Percentiles rank a stretch among this genome's conserved stretches.
Conservation (phyloP, 1,140 invertebrate genomes). For the Chlorops oryzae region DNA sequence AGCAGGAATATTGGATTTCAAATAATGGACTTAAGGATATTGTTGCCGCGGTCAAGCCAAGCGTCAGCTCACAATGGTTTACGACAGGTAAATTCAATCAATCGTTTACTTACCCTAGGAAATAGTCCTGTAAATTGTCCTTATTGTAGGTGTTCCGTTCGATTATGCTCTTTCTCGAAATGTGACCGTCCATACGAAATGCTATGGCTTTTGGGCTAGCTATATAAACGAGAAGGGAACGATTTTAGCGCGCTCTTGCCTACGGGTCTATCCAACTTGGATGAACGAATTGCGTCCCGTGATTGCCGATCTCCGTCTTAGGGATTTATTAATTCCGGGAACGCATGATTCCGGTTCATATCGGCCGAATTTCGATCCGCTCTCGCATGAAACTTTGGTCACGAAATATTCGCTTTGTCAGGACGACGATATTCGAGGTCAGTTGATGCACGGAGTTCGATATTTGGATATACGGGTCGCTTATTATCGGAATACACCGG, state of each 20-base stretch:
- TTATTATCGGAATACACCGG: constrained; percentile 46
- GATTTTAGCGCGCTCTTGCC: constrained; percentile 46
- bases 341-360: constrained; percentile 61
- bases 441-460: constrained; percentile 55
- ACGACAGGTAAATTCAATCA: no score
- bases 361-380: constrained; percentile 43
- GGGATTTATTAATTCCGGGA: constrained; percentile 57
- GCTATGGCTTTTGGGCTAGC: constrained; percentile 44
- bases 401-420: constrained; percentile 52
- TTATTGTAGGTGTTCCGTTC: constrained; percentile 38
- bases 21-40: constrained; percentile 31
- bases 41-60: constrained; percentile 32
- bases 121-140: no score
- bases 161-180: constrained; percentile 31
- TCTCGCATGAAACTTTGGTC: constrained; percentile 42
- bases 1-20: constrained; percentile 27
- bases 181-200: constrained; percentile 22
- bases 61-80: constrained; percentile 28
- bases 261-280: constrained; percentile 55
- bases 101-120: no score
- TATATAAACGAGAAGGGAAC: constrained; percentile 30
- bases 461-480: constrained; percentile 58
- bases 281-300: constrained; percentile 51
- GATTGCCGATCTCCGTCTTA: constrained; percentile 47
- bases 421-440: constrained; percentile 55